Percentiles rank a stretch among this genome's conserved stretches.
These are phyloP conservation scores for Pogonomyrmex barbatus DNA, from an alignment of 1,140 invertebrate genomes.

Conservation along the genomic window DNA sequence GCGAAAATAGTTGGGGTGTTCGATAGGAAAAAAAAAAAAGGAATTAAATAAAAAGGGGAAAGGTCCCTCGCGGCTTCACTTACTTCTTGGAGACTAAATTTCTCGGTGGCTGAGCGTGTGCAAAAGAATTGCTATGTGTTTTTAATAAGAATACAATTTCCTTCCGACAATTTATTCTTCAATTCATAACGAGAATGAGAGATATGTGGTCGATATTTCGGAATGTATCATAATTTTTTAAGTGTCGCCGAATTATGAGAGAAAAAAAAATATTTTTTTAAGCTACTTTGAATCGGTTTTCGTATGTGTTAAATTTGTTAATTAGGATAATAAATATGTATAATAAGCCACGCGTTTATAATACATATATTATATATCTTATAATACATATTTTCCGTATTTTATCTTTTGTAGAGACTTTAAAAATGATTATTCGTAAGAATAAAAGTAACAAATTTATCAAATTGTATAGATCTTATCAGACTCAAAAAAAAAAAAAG, in stretches of 20 bases:
- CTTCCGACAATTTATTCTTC: not conserved
- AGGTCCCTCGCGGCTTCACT: not conserved
- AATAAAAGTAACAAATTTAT: not conserved
- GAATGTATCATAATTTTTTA: not conserved
- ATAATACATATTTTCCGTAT: not conserved
- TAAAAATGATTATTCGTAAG: slow-evolving; percentile 8
- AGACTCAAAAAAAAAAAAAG: slow-evolving; percentile 17
- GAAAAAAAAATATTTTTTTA: not conserved
- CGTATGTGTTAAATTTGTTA: not conserved
- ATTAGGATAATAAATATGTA: slow-evolving; percentile 1
- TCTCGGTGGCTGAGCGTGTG: not conserved
- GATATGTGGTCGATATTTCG: not conserved
- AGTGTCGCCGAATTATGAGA: not conserved
- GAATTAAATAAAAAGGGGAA: not conserved
- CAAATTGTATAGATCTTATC: slow-evolving; percentile 5
- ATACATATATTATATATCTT: too few species aligned
- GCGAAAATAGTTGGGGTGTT: slow-evolving; percentile 33
- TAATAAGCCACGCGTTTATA: not conserved
- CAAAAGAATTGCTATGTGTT: not conserved
- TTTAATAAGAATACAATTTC: not conserved
- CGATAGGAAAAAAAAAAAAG: not conserved
- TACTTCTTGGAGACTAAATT: not conserved
- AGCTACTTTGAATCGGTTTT: not conserved
- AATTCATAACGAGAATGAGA: not conserved
- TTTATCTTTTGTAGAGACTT: slow-evolving; percentile 9